A percentile compares a stretch with the other conserved stretches of the same genome.
phyloP scores from a whole-genome alignment of 2,797 vertebrate genomes.

The Salmo trutta region DNA sequence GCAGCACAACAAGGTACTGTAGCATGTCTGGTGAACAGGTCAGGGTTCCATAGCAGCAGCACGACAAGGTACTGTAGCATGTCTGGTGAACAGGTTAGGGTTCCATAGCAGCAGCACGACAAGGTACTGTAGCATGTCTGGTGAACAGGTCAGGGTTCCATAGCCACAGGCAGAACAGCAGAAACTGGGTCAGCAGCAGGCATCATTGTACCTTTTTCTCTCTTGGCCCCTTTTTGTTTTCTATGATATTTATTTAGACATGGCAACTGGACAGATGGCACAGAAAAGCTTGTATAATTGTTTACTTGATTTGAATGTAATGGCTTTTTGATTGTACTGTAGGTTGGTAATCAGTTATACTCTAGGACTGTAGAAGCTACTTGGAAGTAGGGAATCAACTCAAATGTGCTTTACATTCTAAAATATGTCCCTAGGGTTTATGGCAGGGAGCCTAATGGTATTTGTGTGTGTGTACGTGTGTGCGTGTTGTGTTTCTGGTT shows the following conservation, averaged over 20 bases:
- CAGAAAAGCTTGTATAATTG: constrained; percentile 18
- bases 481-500: constrained; percentile 37
- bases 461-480: background rate
- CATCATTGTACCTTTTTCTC: background rate
- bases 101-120: no score
- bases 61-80: no score
- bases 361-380: background rate
- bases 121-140: no score
- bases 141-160: no score
- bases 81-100: no score
- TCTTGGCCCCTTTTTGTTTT: background rate
- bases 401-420: constrained; percentile 53
- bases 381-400: constrained; percentile 56
- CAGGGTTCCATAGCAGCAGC: no score
- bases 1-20: no score
- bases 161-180: no score
- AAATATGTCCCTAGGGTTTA: constrained; percentile 47
- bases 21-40: no score
- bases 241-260: constrained; percentile 9
- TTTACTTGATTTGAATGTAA: constrained; percentile 45
- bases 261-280: constrained; percentile 22
- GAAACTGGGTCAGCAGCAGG: no score
- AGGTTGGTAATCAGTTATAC: constrained; percentile 46
- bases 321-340: constrained; percentile 42
- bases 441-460: constrained; percentile 55